Conservation (phyloP, 2,888 invertebrate species). For the Apamea anceps region DNA sequence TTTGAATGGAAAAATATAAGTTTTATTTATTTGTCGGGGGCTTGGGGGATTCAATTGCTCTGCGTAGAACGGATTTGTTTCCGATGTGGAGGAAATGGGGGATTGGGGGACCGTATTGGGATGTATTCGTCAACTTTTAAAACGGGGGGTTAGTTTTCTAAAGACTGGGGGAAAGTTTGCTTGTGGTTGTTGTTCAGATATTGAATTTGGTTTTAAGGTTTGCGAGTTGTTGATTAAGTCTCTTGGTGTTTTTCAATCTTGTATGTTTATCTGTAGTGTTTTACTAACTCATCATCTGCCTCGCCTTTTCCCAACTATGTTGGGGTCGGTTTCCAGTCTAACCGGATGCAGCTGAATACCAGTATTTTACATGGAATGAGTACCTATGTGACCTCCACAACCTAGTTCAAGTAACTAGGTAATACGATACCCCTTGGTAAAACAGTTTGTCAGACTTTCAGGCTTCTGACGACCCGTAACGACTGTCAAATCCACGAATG, state of each 20-base stretch:
- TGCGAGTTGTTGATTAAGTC: neutral
- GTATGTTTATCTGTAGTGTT: neutral
- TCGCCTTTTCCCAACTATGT: no score
- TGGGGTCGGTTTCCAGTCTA: no score
- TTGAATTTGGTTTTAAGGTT: slow-evolving; percentile 14
- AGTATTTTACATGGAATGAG: no score
- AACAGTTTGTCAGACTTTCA: no score
- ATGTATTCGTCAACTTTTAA: slow-evolving; percentile 46
- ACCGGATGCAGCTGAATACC: no score
- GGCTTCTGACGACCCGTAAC: no score
- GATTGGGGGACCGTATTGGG: slow-evolving; percentile 19
- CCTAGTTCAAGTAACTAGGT: no score
- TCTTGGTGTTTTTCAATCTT: neutral
- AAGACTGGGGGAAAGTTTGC: slow-evolving; percentile 8
- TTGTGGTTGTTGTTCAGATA: neutral
- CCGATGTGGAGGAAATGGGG: slow-evolving; percentile 24
- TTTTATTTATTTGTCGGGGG: slow-evolving; percentile 64
- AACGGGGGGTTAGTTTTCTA: slow-evolving; percentile 39
- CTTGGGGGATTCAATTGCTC: slow-evolving; percentile 58
- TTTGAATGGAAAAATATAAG: slow-evolving; percentile 68
- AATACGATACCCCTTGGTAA: no score
- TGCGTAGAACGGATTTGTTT: slow-evolving; percentile 56
- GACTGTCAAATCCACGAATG: no score
- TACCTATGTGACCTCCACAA: no score
- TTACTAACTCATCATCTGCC: neutral